Evolutionary conservation across 2,113 vertebrate species (phyloP).

Genomic region (Alectura lathami): DNA sequence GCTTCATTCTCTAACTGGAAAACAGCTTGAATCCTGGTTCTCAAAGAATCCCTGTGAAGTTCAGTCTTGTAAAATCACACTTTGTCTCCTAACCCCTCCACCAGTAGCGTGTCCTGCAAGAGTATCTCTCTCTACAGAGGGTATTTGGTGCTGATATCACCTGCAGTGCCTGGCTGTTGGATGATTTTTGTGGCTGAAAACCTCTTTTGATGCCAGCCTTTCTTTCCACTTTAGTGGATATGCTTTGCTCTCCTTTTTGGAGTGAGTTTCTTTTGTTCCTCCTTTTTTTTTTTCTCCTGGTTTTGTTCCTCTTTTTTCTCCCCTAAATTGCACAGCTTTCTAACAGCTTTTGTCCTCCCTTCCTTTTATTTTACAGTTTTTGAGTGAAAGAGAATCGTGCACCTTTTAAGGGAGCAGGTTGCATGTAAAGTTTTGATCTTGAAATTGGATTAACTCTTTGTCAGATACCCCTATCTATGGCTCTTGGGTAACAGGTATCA

Average conservation of each 20-base stretch:
- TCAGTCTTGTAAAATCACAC: not conserved
- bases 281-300: not conserved
- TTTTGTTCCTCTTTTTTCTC: constrained; percentile 29
- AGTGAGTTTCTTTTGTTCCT: constrained; percentile 27
- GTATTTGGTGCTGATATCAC: constrained; percentile 2
- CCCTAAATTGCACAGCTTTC: constrained; percentile 28
- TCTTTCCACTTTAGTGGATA: not conserved
- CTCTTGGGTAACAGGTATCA: not conserved
- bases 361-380: not conserved
- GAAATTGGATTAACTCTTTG: not conserved
- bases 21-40: not conserved
- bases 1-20: not conserved
- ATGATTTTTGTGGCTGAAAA: constrained; percentile 14
- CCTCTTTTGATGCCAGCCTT: constrained; percentile 13
- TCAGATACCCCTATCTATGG: not conserved
- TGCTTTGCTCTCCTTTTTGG: not conserved
- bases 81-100: not conserved
- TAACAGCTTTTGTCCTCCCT: constrained; percentile 20
- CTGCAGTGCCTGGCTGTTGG: not conserved
- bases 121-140: not conserved
- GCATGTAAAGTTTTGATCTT: not conserved
- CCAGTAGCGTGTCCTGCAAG: not conserved
- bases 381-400: constrained; percentile 23
- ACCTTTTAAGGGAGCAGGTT: not conserved
- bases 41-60: not conserved